These are phyloP conservation scores for Cygnus olor DNA, from an alignment of 2,797 vertebrate species.

Conservation along the genomic window DNA sequence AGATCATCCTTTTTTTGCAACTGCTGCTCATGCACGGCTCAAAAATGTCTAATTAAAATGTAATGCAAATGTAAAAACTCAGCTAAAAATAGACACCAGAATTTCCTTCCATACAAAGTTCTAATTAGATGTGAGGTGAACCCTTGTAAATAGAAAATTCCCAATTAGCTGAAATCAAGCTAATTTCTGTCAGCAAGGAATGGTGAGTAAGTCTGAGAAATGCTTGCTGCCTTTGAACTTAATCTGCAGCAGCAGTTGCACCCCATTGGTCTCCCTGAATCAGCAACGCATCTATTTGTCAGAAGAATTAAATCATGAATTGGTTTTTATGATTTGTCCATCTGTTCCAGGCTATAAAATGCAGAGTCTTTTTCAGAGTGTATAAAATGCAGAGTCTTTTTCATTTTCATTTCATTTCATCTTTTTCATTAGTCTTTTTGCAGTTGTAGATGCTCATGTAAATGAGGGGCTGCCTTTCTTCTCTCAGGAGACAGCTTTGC, in stretches of 20 bases:
- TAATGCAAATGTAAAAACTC: not conserved
- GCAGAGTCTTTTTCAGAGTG: accelerated
- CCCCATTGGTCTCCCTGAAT: not conserved
- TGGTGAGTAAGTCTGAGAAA: not conserved
- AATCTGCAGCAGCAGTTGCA: not conserved
- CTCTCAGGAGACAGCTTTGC: not conserved
- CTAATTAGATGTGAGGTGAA: not conserved
- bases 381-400: not conserved
- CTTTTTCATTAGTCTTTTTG: not conserved
- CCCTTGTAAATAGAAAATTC: not conserved
- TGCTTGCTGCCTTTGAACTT: not conserved
- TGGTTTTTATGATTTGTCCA: not conserved
- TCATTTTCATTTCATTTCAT: too few relatives aligned
- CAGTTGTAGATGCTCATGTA: not conserved
- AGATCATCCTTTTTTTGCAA: not conserved
- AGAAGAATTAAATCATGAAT: not conserved
- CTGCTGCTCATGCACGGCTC: not conserved
- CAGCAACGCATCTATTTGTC: not conserved
- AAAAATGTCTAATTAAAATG: not conserved
- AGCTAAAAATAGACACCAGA: not conserved
- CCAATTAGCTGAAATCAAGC: not conserved
- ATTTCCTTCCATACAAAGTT: not conserved
- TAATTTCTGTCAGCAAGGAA: not conserved
- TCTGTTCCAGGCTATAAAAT: not conserved
- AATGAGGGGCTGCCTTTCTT: not conserved